These are phyloP conservation scores for Tapirus terrestris DNA, from an alignment of 2,113 vertebrate species.

Conservation along the genomic window DNA sequence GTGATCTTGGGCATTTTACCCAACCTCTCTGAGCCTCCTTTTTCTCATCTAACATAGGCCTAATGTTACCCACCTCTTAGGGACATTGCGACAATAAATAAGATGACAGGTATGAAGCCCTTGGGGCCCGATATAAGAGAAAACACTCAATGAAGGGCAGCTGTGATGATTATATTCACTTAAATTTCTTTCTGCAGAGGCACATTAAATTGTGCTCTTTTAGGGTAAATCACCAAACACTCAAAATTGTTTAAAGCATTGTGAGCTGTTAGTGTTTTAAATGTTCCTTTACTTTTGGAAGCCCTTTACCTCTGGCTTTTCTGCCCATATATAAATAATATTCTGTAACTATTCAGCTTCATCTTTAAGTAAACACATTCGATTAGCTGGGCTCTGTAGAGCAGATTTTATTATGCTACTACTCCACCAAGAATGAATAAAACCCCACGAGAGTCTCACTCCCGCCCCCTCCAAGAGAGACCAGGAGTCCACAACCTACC, in stretches of 20 bases:
- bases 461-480: neutral
- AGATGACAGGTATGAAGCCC: neutral
- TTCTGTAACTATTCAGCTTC: neutral
- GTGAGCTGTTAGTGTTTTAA: neutral
- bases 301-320: neutral
- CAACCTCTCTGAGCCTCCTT: neutral
- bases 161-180: neutral
- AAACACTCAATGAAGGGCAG: neutral
- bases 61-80: neutral
- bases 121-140: neutral
- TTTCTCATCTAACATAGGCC: neutral
- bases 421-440: neutral
- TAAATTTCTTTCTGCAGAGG: neutral
- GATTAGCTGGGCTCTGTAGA: neutral
- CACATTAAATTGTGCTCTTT: neutral
- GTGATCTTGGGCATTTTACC: neutral
- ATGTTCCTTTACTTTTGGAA: neutral
- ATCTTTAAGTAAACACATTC: neutral
- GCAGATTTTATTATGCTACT: neutral
- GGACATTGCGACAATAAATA: neutral
- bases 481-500: too few species aligned
- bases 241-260: constrained; percentile 7
- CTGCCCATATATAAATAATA: neutral
- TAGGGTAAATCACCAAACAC: neutral
- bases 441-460: neutral